A percentile compares a stretch with the other conserved stretches of the same genome.
phyloP scores from a whole-genome alignment of 2,888 invertebrate genomes.

The Tachina grossa region DNA sequence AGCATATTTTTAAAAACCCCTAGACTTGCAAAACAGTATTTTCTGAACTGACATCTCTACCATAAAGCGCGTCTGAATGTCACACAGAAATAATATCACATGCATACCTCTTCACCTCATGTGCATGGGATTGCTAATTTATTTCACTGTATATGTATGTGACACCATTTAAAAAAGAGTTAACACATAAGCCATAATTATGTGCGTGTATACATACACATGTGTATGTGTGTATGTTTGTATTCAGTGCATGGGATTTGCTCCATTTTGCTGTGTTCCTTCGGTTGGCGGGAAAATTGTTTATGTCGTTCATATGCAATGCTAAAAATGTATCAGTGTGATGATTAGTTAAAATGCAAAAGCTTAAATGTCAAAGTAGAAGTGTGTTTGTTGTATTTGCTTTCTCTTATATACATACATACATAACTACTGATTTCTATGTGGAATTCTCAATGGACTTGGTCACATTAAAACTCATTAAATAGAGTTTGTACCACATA shows the following conservation, averaged over 20 bases:
- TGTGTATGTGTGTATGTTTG: no score
- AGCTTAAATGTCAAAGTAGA: not conserved
- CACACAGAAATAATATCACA: not conserved
- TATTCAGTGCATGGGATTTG: not conserved
- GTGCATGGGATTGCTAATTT: not conserved
- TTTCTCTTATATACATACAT: not conserved
- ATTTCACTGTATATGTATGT: constrained; percentile 35
- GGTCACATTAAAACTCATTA: constrained; percentile 65
- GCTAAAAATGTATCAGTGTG: not conserved
- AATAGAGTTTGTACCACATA: constrained; percentile 1
- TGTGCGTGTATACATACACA: not conserved
- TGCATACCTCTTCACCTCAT: not conserved
- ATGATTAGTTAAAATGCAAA: constrained; percentile 17
- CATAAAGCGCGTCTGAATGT: no score
- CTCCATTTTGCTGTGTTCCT: not conserved
- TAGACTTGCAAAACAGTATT: no score
- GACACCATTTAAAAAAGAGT: constrained; percentile 62
- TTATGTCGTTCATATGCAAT: not conserved
- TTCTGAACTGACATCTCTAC: no score
- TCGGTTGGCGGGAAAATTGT: constrained; percentile 4
- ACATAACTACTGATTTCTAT: constrained; percentile 52
- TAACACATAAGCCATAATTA: constrained; percentile 59
- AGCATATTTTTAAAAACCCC: no score
- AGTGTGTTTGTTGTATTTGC: not conserved
- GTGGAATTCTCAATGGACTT: constrained; percentile 55